Conservation (phyloP, 2,113 vertebrate species). For the Prolemur simus region DNA sequence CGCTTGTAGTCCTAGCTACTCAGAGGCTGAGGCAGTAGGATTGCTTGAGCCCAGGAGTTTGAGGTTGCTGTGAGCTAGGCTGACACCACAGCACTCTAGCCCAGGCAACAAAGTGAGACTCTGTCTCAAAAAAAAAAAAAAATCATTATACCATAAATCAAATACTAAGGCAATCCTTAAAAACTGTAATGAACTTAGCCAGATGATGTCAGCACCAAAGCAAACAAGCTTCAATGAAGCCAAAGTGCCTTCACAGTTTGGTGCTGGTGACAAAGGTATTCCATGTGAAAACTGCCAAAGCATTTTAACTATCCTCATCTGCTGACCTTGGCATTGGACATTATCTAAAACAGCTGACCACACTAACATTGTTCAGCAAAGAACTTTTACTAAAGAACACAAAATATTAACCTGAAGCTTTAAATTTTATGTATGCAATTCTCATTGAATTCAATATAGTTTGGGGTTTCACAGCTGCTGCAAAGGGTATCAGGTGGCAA, state of each 20-base stretch:
- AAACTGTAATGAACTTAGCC: conserved; percentile 61
- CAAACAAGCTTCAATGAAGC: background rate
- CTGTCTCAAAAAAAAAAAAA: no score
- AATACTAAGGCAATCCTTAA: background rate
- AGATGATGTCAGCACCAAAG: conserved; percentile 72
- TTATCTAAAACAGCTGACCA: background rate
- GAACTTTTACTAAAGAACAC: background rate
- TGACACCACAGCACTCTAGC: no score
- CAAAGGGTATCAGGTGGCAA: conserved; percentile 26
- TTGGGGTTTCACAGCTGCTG: conserved; percentile 28
- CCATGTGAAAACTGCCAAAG: conserved; percentile 16
- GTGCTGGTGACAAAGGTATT: background rate
- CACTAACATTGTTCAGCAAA: background rate
- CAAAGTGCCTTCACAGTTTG: background rate
- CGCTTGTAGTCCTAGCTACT: no score
- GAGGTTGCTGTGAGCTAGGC: no score
- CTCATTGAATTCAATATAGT: conserved; percentile 15
- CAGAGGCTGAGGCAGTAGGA: no score
- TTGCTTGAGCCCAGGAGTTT: no score
- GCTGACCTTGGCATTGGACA: background rate
- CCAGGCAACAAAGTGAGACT: no score
- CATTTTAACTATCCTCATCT: conserved; percentile 32
- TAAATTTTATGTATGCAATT: background rate
- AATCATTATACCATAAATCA: background rate
- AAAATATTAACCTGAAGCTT: background rate